Conservation (phyloP, 2,113 vertebrate genomes). For the Perca flavescens region DNA sequence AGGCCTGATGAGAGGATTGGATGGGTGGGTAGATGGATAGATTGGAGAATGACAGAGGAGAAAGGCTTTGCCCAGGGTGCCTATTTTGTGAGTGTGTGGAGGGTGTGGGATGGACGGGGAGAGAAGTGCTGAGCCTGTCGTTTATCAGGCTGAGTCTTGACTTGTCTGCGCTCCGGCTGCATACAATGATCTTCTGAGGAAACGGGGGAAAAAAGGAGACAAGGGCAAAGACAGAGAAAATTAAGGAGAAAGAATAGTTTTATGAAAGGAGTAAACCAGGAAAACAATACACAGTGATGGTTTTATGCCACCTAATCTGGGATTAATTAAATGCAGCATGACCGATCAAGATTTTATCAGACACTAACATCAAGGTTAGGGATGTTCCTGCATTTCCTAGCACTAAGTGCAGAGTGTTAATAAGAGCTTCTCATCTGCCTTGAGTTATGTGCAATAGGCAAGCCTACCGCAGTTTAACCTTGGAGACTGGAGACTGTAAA, state of each 20-base stretch:
- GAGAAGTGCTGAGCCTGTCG: conserved; percentile 62
- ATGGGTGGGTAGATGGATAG: conserved; percentile 48
- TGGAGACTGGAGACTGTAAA: conserved; percentile 51
- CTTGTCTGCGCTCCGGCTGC: conserved; percentile 62
- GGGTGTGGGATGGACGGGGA: conserved; percentile 4
- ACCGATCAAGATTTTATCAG: conserved; percentile 32
- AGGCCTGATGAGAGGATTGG: conserved; percentile 57
- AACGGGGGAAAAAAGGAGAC: conserved; percentile 37
- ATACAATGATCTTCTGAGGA: conserved; percentile 57
- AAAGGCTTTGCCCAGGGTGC: conserved; percentile 63
- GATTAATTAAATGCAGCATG: conserved; percentile 25
- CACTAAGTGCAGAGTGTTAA: conserved; percentile 18
- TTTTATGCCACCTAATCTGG: conserved; percentile 18
- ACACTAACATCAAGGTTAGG: neutral
- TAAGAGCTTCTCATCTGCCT: conserved; percentile 48
- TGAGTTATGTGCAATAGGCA: conserved; percentile 55
- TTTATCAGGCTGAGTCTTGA: conserved; percentile 68
- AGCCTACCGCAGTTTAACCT: conserved; percentile 45
- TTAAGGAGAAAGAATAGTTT: conserved; percentile 11
- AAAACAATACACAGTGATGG: neutral
- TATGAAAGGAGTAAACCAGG: conserved; percentile 14
- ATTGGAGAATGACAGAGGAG: conserved; percentile 68
- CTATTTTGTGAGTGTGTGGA: conserved; percentile 51
- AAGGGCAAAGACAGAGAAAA: conserved; percentile 23
- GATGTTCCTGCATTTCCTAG: conserved; percentile 28